Conservation (phyloP, 1,140 invertebrate species). For the Drosophila gunungcola region DNA sequence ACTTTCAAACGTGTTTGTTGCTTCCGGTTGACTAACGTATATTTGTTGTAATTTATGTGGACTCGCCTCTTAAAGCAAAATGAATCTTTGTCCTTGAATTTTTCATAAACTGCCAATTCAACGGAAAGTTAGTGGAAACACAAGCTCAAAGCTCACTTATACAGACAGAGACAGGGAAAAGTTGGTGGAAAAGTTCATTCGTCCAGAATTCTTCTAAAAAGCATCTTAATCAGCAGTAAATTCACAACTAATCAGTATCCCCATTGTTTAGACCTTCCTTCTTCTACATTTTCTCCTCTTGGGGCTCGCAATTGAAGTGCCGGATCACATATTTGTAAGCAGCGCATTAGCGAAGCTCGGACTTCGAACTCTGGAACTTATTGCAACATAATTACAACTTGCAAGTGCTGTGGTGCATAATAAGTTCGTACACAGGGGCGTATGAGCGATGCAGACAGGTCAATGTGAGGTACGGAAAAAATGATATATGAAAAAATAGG, state of each 20-base stretch:
- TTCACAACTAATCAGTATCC: conserved; percentile 78
- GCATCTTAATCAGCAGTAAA: conserved; percentile 82
- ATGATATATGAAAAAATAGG: too few relatives aligned
- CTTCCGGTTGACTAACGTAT: conserved; percentile 28
- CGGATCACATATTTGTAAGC: conserved; percentile 58
- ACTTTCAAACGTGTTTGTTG: conserved; percentile 49
- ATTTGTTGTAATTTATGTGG: conserved; percentile 55
- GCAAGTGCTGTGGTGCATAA: conserved; percentile 50
- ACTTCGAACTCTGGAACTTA: conserved; percentile 44
- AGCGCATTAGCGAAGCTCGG: conserved; percentile 44
- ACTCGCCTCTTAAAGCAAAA: conserved; percentile 47
- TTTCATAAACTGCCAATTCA: conserved; percentile 78
- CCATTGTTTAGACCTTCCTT: conserved; percentile 63
- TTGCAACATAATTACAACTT: conserved; percentile 76
- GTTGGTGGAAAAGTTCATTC: conserved; percentile 62
- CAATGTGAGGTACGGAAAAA: background rate
- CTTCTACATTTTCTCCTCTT: background rate
- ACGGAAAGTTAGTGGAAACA: conserved; percentile 57
- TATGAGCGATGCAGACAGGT: conserved; percentile 43
- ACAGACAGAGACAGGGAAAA: conserved; percentile 36
- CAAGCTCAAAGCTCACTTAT: conserved; percentile 9
- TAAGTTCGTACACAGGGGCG: conserved; percentile 44
- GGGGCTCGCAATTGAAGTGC: conserved; percentile 36
- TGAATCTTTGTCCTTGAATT: conserved; percentile 78
- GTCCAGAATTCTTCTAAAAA: conserved; percentile 62